These are phyloP conservation scores for Oxycera nigricornis DNA, from an alignment of 2,888 invertebrate genomes.

Conservation along the genomic window DNA sequence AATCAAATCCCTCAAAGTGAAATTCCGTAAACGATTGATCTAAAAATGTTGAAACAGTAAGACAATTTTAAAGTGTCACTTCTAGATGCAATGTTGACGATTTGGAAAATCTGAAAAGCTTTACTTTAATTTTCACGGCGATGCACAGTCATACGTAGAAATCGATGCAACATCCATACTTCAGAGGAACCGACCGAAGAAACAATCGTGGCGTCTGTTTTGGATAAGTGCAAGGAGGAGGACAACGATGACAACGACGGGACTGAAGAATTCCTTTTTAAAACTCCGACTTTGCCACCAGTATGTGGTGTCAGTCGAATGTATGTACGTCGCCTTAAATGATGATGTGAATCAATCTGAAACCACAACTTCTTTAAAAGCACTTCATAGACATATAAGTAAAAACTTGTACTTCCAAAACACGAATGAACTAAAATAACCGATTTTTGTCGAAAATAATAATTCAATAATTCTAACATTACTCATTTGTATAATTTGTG, in stretches of 20 bases:
- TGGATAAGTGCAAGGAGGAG: background rate
- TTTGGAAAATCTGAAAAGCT: background rate
- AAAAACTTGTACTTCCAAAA: background rate
- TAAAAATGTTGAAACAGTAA: background rate
- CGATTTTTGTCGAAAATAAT: background rate
- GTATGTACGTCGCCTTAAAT: background rate
- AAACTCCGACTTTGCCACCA: background rate
- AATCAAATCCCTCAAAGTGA: background rate
- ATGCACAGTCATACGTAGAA: background rate
- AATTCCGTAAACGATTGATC: background rate
- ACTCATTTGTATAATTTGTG: too few species aligned
- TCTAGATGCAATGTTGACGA: background rate
- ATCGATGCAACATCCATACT: background rate
- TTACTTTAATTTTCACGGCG: background rate
- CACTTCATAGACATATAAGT: background rate
- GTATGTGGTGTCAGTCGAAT: background rate
- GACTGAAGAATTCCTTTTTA: background rate
- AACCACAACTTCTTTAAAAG: background rate
- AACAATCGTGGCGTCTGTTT: background rate
- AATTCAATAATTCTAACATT: too few species aligned
- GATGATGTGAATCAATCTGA: background rate
- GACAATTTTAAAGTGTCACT: background rate
- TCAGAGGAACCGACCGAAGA: background rate
- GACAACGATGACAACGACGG: background rate
- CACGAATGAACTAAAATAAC: background rate